Conservation (phyloP, 1,140 invertebrate genomes). For the Schlechtendalia chinensis region DNA sequence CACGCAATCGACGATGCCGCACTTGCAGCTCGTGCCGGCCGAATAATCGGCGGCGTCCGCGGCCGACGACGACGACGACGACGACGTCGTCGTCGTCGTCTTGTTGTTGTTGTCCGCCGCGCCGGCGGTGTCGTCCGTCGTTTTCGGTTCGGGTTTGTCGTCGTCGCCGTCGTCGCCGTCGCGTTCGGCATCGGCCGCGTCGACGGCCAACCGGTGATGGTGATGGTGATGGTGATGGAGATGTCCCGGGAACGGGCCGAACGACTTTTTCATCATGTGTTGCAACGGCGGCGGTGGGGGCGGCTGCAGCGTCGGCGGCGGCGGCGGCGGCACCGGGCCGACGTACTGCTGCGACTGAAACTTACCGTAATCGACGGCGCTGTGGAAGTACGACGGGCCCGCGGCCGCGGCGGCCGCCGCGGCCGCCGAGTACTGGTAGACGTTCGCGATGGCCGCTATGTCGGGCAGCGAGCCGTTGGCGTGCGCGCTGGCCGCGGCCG, state of each 20-base stretch:
- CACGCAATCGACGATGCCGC: slow-evolving; percentile 55
- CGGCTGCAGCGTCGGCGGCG: neutral
- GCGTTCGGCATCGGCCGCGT: slow-evolving; percentile 29
- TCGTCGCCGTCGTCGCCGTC: neutral
- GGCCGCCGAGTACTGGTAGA: slow-evolving; percentile 54
- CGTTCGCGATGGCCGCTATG: slow-evolving; percentile 55
- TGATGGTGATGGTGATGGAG: slow-evolving; percentile 53
- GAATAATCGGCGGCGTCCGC: slow-evolving; percentile 51
- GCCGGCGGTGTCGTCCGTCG: slow-evolving; percentile 28
- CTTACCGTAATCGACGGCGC: slow-evolving; percentile 19
- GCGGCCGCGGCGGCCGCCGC: slow-evolving; percentile 30
- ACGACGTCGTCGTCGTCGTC: slow-evolving; percentile 50
- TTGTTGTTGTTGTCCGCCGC: slow-evolving; percentile 52
- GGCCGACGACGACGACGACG: slow-evolving; percentile 28
- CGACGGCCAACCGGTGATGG: slow-evolving; percentile 41
- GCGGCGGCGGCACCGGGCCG: slow-evolving; percentile 17
- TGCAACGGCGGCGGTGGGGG: slow-evolving; percentile 50
- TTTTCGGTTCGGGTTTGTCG: slow-evolving; percentile 13
- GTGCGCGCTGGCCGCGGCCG: slow-evolving; percentile 62
- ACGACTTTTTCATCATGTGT: neutral
- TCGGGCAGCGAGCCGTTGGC: slow-evolving; percentile 52
- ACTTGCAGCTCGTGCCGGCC: slow-evolving; percentile 54
- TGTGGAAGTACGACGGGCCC: slow-evolving; percentile 39
- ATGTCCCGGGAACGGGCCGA: slow-evolving; percentile 52
- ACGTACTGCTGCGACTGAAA: slow-evolving; percentile 52